Conservation (phyloP, 2,113 vertebrate species). For the Condylura cristata region DNA sequence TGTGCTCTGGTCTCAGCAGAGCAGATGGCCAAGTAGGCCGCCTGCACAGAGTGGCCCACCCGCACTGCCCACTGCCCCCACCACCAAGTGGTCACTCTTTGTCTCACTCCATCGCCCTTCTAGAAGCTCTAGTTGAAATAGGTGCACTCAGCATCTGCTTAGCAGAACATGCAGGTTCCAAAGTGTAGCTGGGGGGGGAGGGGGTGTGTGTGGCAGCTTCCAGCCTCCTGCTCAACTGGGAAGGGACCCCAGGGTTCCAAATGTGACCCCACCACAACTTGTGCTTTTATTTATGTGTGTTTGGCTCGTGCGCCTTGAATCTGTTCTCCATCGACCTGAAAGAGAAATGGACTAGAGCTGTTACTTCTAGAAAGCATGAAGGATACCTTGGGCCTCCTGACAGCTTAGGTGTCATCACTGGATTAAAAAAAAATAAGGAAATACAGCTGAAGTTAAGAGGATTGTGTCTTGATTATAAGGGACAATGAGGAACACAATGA, state of each 20-base stretch:
- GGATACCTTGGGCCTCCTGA: background rate
- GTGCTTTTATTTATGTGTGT: background rate
- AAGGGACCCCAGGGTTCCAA: background rate
- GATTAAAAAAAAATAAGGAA: background rate
- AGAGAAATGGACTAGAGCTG: background rate
- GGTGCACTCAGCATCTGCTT: background rate
- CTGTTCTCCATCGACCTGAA: background rate
- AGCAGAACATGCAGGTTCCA: background rate
- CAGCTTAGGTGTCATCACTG: background rate
- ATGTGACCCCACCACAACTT: background rate
- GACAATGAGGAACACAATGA: too few relatives aligned
- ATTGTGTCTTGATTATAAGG: background rate
- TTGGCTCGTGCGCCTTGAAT: background rate
- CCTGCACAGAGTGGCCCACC: background rate
- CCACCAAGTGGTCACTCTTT: background rate
- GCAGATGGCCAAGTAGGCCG: background rate
- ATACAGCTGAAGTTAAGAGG: background rate
- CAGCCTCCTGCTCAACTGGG: background rate
- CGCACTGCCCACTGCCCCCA: background rate
- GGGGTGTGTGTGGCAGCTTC: rapidly evolving
- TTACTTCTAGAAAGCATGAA: background rate
- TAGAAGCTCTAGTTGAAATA: background rate
- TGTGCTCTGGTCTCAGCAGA: background rate
- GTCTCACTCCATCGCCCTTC: background rate
- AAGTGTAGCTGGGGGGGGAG: background rate